These are phyloP conservation scores for Leptoteleia sp. DNA, from an alignment of 1,140 invertebrate genomes.

Conservation along the genomic window DNA sequence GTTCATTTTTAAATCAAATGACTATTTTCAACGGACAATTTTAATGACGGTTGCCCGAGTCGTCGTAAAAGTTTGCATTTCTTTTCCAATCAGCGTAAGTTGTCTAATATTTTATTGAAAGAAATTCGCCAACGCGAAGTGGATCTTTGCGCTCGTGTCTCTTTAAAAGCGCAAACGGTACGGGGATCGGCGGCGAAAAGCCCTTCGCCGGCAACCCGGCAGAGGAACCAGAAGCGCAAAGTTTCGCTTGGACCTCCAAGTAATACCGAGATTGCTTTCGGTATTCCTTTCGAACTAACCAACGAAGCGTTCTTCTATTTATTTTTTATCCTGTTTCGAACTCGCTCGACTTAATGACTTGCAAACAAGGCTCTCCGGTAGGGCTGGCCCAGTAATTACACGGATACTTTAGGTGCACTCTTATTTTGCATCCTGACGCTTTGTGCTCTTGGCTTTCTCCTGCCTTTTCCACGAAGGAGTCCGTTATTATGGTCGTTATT, in stretches of 20 bases:
- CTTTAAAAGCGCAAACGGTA: slow-evolving; percentile 56
- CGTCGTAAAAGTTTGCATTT: slow-evolving; percentile 26
- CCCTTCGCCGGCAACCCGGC: slow-evolving; percentile 51
- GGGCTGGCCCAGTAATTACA: slow-evolving; percentile 63
- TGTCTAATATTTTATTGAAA: slow-evolving; percentile 62
- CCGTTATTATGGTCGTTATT: slow-evolving; percentile 65
- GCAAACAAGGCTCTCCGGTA: slow-evolving; percentile 69
- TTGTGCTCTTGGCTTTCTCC: slow-evolving; percentile 61
- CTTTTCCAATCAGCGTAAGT: slow-evolving; percentile 62
- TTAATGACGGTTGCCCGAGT: slow-evolving; percentile 22
- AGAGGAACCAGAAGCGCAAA: slow-evolving; percentile 56
- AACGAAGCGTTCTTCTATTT: slow-evolving; percentile 64
- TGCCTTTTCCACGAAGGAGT: slow-evolving; percentile 61
- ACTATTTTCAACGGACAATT: slow-evolving; percentile 23
- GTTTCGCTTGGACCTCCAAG: slow-evolving; percentile 62
- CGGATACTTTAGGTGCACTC: slow-evolving; percentile 65
- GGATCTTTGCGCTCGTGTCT: slow-evolving; percentile 49
- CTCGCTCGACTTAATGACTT: slow-evolving; percentile 71
- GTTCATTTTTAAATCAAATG: too few relatives aligned
- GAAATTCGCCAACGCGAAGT: slow-evolving; percentile 50
- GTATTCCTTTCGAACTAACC: slow-evolving; percentile 68
- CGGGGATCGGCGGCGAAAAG: slow-evolving; percentile 67
- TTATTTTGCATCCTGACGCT: slow-evolving; percentile 65
- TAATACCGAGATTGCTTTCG: slow-evolving; percentile 71
- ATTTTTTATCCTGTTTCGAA: slow-evolving; percentile 71